Base-by-base conservation (phyloP, 1,140 invertebrate genomes). In the Trinorchestia longiramus region DNA sequence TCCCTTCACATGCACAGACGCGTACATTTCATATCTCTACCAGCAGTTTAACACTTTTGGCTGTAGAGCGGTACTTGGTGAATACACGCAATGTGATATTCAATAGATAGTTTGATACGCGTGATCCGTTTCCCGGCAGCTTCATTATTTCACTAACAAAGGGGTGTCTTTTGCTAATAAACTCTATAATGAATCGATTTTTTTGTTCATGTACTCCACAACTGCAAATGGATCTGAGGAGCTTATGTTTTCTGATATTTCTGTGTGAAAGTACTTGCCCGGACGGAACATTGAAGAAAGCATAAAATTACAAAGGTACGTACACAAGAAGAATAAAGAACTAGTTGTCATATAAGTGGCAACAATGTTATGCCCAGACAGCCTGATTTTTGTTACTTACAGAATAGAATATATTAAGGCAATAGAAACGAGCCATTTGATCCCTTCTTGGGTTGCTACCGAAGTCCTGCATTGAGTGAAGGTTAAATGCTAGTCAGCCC, bases 31-130 rank as follows among this genome's bases (percentile, higher is more conserved):
- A 11, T 28, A 77, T 36, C 47, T 53, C 62, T 77, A 77, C 62
- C 3, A 94, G 43, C 44, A 94, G 43, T 44, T 19, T 94, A 42
- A 94, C 36, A 94, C 44, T n/a, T 53, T 53, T 90, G 92, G 28
- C 92, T 41, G 43, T 45, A 91, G 88, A 45, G 19, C 43, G 44
- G 43, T 94, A 43, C 41, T 47, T 94, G 44, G 44, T 94, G 92
- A 94, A 94, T 94, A 94, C 92, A 94, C 92, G 92, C 92, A 94
- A 94, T 94, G 92, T 94, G 92, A 94, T 94, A 94, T 94, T 94
- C 92, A 94, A 44, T 94, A 94, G 92, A 43, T 94, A 94, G 92
- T 94, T 94, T 94, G 44, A 45, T 94, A 94, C 92, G 92, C 92
- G 92, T 94, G 92, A 43, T 43, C 92, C 43, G 92, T 94, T 45